Evolutionary conservation across 2,113 vertebrate species (phyloP).

Genomic region (Chunga burmeisteri): DNA sequence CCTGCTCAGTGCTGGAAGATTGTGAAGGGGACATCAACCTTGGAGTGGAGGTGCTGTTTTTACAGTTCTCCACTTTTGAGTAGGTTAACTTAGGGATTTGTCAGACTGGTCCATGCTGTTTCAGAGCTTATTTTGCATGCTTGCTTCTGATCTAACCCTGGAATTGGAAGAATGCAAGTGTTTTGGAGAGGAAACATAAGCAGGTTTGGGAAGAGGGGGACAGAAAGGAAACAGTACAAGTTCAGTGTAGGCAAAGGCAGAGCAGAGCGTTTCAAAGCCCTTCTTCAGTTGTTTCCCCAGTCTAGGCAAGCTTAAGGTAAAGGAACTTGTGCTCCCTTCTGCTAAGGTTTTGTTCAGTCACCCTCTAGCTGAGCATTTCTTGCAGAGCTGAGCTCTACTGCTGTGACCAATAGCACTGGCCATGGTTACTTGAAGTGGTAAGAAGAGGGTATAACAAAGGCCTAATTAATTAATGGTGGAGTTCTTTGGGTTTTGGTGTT

Average conservation of each 20-base stretch:
- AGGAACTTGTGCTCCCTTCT: background rate
- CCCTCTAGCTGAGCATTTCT: background rate
- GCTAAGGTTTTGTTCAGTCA: background rate
- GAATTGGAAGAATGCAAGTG: background rate
- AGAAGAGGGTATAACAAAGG: background rate
- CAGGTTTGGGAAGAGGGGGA: background rate
- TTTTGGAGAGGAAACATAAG: background rate
- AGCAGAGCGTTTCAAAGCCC: background rate
- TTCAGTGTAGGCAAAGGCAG: background rate
- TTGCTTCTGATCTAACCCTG: background rate
- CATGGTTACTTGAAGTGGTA: accelerated
- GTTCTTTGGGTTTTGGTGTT: background rate
- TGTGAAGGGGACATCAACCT: no score
- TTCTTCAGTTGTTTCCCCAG: background rate
- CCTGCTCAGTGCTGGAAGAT: background rate
- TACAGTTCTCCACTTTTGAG: background rate
- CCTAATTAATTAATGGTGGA: background rate
- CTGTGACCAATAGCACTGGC: background rate
- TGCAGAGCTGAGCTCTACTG: background rate
- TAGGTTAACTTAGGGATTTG: background rate
- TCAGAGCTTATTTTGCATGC: background rate
- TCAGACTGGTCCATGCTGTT: background rate
- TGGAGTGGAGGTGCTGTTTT: background rate
- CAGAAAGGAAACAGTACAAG: background rate
- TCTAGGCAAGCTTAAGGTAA: background rate